A percentile compares a stretch with the other conserved stretches of the same genome.
Conservation (phyloP, 2,888 invertebrate species). For the Sesia bembeciformis region DNA sequence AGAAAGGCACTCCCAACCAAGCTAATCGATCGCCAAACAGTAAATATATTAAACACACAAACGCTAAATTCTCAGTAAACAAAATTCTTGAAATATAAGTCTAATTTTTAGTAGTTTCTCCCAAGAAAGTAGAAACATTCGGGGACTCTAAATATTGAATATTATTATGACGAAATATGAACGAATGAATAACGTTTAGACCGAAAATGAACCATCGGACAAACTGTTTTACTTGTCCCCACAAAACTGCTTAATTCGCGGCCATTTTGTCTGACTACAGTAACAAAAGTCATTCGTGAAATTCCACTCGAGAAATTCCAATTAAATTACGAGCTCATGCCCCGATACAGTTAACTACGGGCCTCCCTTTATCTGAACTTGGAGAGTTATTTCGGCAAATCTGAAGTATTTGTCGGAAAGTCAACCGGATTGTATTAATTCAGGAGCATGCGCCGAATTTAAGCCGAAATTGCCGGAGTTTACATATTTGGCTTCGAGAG, state of each 20-base stretch:
- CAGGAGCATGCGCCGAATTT: slow-evolving; percentile 26
- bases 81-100: too few species aligned
- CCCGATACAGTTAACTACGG: slow-evolving; percentile 41
- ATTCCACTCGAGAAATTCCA: slow-evolving; percentile 54
- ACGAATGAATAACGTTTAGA: too few species aligned
- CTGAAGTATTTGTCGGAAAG: slow-evolving; percentile 35
- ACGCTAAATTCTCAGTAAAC: too few species aligned
- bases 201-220: slow-evolving; percentile 14
- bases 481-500: neutral
- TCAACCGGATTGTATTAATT: slow-evolving; percentile 6
- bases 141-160: too few species aligned
- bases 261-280: slow-evolving; percentile 27
- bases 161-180: too few species aligned
- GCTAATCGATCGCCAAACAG: too few species aligned
- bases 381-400: slow-evolving; percentile 48
- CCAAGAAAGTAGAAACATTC: too few species aligned
- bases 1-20: too few species aligned
- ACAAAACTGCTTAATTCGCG: slow-evolving; percentile 14
- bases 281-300: slow-evolving; percentile 48
- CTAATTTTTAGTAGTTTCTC: too few species aligned
- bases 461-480: slow-evolving; percentile 15
- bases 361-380: slow-evolving; percentile 49
- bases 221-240: slow-evolving; percentile 24
- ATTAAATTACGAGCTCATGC: slow-evolving; percentile 44
- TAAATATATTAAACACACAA: too few species aligned